Percentiles rank a stretch among this genome's conserved stretches.
Conservation (phyloP, 1,140 invertebrate genomes). For the Drosophila suzukii region DNA sequence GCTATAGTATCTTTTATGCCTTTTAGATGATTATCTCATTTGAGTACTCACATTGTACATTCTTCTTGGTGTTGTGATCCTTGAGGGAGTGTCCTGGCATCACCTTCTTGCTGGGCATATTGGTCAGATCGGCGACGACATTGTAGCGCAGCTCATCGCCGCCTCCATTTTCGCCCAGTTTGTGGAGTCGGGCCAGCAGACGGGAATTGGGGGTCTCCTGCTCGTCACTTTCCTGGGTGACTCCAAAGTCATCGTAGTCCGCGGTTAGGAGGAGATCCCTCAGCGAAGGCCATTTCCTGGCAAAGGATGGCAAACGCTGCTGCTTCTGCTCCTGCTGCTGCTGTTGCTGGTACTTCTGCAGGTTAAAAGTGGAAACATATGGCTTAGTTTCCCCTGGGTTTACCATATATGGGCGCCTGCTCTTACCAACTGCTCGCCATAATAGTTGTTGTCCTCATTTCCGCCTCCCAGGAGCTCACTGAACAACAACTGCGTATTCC, state of each 20-base stretch:
- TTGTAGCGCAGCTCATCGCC: slow-evolving; percentile 45
- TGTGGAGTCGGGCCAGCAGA: slow-evolving; percentile 58
- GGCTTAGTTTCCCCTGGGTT: neutral
- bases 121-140: slow-evolving; percentile 37
- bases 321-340: slow-evolving; percentile 38
- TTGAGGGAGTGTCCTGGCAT: slow-evolving; percentile 33
- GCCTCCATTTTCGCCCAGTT: slow-evolving; percentile 41
- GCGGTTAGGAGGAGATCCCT: slow-evolving; percentile 60
- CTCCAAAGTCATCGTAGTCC: slow-evolving; percentile 61
- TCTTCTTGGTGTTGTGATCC: slow-evolving; percentile 77
- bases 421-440: slow-evolving; percentile 63
- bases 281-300: slow-evolving; percentile 70
- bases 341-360: slow-evolving; percentile 39
- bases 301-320: slow-evolving; percentile 42
- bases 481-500: slow-evolving; percentile 59
- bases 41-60: slow-evolving; percentile 75
- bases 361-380: neutral
- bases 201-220: slow-evolving; percentile 32
- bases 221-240: slow-evolving; percentile 50
- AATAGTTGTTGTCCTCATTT: slow-evolving; percentile 60
- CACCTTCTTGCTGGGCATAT: slow-evolving; percentile 59
- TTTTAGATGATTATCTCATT: too few species aligned
- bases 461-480: slow-evolving; percentile 51
- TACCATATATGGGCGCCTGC: too few species aligned
- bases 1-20: too few species aligned